Evolutionary conservation across 2,113 vertebrate genomes (phyloP), one percentile per base, ranked within the genome.

Genomic region (Loxodonta africana): DNA sequence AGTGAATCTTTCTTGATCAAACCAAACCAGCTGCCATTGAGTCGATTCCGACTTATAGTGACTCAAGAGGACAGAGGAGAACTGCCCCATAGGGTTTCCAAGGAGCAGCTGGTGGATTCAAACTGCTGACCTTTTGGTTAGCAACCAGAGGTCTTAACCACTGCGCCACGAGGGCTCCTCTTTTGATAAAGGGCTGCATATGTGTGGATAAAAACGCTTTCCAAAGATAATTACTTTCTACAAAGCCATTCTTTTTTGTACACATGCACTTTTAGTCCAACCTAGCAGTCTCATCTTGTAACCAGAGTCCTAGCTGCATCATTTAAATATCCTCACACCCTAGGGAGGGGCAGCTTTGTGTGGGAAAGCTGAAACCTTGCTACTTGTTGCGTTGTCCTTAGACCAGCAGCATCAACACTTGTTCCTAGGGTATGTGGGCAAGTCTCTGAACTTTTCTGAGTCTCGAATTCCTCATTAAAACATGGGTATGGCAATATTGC

Each of bases 331-430:
- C 33, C 8, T 4, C 25, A 12, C 7, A 33, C 14, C 65, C 48
- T 8, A 6, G 37, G 18, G 51, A 51, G 20, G 15, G 0, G 8
- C 46, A 33, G 51, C 30, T 53, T 20, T 20, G 63, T 14, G 46
- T 0, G 23, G 23, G 6, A 11, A 0, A 9, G 3, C 21, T 9
- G 1, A 17, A 26, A 9, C 21, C 63, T 17, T 53, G 44, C 74
- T 8, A 2, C n/a, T n/a, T 9, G 0, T 2, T 0, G 9, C 6
- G 8, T 2, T 23, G 30, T 26, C 12, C 44, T 63, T 48, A 11
- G 81, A 53, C 5, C 60, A 37, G 88, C 0, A 14, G 73, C 12
- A 28, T 1, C 0, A 1, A 73, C 30, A 10, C 14, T 23, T 8
- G 53, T 20, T 21, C 26, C 44, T 0, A 1, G 0, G 2, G 48